These are phyloP conservation scores for Scleropages formosus DNA, from an alignment of 2,797 vertebrate species.

Conservation along the genomic window DNA sequence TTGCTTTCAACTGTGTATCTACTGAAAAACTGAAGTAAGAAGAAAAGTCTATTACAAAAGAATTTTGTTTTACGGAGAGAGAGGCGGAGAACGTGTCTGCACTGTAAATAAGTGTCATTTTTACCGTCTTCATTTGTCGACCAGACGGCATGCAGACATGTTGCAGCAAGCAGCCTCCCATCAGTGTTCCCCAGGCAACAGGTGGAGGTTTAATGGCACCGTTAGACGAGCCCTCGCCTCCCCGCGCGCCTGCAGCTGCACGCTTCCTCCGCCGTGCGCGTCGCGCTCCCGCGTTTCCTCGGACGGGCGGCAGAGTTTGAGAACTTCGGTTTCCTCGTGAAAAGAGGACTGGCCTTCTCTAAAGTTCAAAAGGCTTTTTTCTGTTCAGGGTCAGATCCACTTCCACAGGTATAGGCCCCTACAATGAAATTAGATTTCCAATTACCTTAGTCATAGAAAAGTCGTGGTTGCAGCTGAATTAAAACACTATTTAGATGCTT, in stretches of 20 bases:
- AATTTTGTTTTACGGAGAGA: no score
- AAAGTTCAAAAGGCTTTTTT: neutral
- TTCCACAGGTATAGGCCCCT: neutral
- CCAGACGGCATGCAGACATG: no score
- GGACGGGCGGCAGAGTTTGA: neutral
- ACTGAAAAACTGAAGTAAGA: no score
- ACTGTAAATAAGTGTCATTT: neutral
- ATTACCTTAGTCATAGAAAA: constrained; percentile 20
- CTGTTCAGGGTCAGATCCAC: neutral
- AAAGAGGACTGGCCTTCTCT: neutral
- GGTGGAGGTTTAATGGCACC: no score
- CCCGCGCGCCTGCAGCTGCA: neutral
- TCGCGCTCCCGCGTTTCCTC: neutral
- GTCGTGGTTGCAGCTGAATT: neutral
- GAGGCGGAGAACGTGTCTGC: neutral
- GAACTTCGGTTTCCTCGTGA: constrained; percentile 7
- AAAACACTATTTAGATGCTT: constrained; percentile 13
- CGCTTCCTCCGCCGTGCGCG: neutral
- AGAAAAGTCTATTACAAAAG: no score
- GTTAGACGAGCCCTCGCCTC: no score
- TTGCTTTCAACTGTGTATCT: no score
- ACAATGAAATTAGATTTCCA: constrained; percentile 22
- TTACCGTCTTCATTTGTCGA: no score
- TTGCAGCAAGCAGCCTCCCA: neutral
- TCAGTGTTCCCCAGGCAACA: neutral